Evolutionary conservation across 2,113 vertebrate species (phyloP), one percentile per base, ranked within the genome.

Genomic region (Nymphicus hollandicus): DNA sequence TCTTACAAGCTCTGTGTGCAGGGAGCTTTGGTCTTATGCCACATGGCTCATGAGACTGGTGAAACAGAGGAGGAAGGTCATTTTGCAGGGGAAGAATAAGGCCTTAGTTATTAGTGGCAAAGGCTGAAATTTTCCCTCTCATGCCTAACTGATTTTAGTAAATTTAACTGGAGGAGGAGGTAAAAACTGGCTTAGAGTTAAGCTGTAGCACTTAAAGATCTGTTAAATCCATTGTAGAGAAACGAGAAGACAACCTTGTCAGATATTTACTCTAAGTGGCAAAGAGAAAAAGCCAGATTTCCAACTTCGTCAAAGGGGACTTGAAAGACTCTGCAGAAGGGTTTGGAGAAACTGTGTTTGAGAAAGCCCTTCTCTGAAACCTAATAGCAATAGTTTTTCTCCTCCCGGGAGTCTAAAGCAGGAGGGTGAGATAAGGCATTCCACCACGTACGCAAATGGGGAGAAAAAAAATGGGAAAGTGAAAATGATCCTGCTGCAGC

Each of bases 351-450:
- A 55, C 61, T 41, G 19, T 44, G 17, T 39, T 86, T 71, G 79
- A 82, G 39, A 91, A 89, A 80, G 13, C 53, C 53, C 22, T 86
- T 49, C 70, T 94, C 37, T 83, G 93, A 95, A 96, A 88, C 18
- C 27, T 47, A 77, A 95, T 17, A 90, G 60, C 55, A 90, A 92
- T 7, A 41, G 46, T 41, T 46, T n/a, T 17, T 3, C 2, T 56
- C 17, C 46, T 90, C 76, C 80, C 81, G 3, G 3, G 66, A 79
- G 28, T 82, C 81, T 56, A 35, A 61, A 95, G 79, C 81, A 65
- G 55, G 78, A 89, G 81, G 28, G 63, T 10, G 23, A 94, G 93
- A 95, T 94, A 96, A 97, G 94, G 33, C 74, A 91, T 96, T 95
- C 95, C 85, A 63, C 81, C 89, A 80, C 6, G 4, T 58, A 95